Evolutionary conservation across 2,113 vertebrate species (phyloP), one percentile per base, ranked within the genome.

Genomic region (Sylvietta virens): DNA sequence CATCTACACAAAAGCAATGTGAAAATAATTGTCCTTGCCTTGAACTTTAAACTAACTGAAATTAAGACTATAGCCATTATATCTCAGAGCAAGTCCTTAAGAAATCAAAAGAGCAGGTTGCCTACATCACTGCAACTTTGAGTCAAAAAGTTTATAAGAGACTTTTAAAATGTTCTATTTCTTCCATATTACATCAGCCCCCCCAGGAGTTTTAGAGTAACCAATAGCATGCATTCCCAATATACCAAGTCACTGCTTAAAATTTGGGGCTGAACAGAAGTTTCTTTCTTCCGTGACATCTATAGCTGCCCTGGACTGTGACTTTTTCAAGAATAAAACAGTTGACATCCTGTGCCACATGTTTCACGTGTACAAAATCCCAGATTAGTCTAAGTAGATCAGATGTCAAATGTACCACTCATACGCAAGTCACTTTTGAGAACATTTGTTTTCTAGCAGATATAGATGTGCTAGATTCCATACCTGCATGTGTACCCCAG

Each of bases 271-370:
- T 61, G 21, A 78, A 76, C 5, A 85, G 58, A 58, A 71, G 15
- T 2, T 35, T 74, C 22, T 33, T 81, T 62, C 60, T 81, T 69
- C 33, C 47, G 5, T 47, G 15, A 64, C 12, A 81, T 35, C 13
- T 39, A 2, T 3, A 40, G 15, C 27, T 72, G 31, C 30, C 50
- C 37, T 35, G 26, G 1, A n/a, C 31, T 19, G 4, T 7, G 10
- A 44, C 7, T 13, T 58, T 81, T 81, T 53, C 69, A 87, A 70
- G 42, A 87, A 54, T 31, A 26, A 70, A 62, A 48, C 8, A 30
- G 33, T 1, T 57, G 16, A 23, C 31, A 20, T 2, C 3, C 20
- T 65, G 23, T 21, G 48, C 4, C 4, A 19, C 8, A 7, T 3
- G 2, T 26, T 11, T 27, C 1, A 26, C 9, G 4, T 4, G 3